A percentile compares a stretch with the other conserved stretches of the same genome.
Conservation (phyloP, 2,797 vertebrate genomes). For the Lithobates pipiens region DNA sequence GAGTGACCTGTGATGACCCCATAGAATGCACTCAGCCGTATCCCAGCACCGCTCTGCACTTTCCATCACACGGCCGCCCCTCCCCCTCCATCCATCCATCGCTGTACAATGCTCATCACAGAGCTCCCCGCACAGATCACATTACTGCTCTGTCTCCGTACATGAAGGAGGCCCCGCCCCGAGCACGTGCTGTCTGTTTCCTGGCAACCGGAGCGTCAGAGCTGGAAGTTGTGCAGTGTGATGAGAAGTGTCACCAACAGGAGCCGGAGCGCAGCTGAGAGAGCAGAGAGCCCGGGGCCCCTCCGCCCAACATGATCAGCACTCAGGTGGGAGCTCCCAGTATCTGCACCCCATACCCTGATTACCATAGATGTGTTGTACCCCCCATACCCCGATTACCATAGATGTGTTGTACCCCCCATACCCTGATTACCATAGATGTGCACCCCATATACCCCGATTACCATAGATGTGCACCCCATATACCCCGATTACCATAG, state of each 20-base stretch:
- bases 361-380: too few species aligned
- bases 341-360: too few species aligned
- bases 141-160: background rate
- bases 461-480: too few species aligned
- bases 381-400: too few species aligned
- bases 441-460: too few species aligned
- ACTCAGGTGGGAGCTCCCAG: conserved; percentile 44
- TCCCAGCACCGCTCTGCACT: background rate
- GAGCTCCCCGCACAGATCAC: background rate
- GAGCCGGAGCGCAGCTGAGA: background rate
- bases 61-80: background rate
- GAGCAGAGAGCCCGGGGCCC: too few species aligned
- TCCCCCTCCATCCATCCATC: too few species aligned
- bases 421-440: too few species aligned
- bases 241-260: background rate
- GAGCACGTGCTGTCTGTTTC: conserved; percentile 13
- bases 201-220: conserved; percentile 32
- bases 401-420: too few species aligned
- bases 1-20: too few species aligned
- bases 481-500: too few species aligned
- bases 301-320: conserved; percentile 17
- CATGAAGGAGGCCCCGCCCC: background rate
- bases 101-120: background rate
- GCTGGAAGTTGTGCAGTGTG: background rate
- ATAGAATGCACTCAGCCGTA: background rate